Evolutionary conservation across 2,797 vertebrate species (phyloP).

Genomic region (Cuniculus paca): DNA sequence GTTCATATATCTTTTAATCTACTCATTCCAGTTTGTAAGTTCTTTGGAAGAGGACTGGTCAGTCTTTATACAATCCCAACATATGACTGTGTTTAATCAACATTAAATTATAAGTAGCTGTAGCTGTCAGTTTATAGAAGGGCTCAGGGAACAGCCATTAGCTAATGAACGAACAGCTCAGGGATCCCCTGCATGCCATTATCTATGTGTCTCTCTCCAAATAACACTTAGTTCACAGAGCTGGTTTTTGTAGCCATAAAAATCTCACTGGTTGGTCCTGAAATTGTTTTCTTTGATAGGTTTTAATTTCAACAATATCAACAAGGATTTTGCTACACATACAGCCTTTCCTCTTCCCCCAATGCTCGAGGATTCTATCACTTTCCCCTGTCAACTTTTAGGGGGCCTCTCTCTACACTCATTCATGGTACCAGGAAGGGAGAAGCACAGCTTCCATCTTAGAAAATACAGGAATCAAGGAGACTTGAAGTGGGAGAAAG

Average conservation of each 20-base stretch:
- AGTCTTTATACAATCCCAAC: constrained; percentile 2
- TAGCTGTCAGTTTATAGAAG: constrained; percentile 33
- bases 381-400: neutral
- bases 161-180: constrained; percentile 41
- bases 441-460: neutral
- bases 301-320: constrained; percentile 44
- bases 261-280: neutral
- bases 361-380: neutral
- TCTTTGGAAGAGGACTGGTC: constrained; percentile 27
- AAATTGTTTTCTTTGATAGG: neutral
- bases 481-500: neutral
- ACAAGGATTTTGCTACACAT: neutral
- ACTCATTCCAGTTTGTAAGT: neutral
- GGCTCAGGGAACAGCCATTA: constrained; percentile 53
- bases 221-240: neutral
- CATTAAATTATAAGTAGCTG: constrained; percentile 22
- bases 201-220: neutral
- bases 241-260: constrained; percentile 2
- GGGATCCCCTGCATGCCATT: neutral
- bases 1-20: neutral
- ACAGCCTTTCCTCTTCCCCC: neutral
- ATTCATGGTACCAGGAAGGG: neutral
- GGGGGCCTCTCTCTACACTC: neutral
- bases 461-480: neutral
- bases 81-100: constrained; percentile 59